Evolutionary conservation across 2,113 vertebrate genomes (phyloP).

Genomic region (Micronycteris hirsuta): DNA sequence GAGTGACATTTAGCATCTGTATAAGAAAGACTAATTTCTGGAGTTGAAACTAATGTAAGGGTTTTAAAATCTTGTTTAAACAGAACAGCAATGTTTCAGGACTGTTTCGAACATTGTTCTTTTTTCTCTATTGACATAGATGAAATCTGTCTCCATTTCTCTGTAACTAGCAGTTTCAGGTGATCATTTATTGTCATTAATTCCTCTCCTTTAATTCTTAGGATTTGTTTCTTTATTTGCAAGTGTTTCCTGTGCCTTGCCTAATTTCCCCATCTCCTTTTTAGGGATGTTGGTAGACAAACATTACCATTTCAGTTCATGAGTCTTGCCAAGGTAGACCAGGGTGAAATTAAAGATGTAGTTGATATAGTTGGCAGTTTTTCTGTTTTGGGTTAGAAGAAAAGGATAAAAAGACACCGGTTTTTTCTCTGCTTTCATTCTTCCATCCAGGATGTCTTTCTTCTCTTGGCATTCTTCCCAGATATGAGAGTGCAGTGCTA

Average conservation of each 20-base stretch:
- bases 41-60: constrained; percentile 1
- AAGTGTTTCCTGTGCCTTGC: background rate
- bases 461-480: background rate
- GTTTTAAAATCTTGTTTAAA: constrained; percentile 10
- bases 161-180: background rate
- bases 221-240: constrained; percentile 32
- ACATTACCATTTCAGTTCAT: background rate
- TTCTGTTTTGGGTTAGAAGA: background rate
- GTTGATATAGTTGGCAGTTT: background rate
- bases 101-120: background rate
- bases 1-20: background rate
- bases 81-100: background rate
- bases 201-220: background rate
- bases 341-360: background rate
- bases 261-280: background rate
- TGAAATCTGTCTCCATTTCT: background rate
- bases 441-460: background rate
- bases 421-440: background rate
- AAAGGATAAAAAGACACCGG: background rate
- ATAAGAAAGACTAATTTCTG: background rate
- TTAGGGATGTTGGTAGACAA: background rate
- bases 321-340: background rate
- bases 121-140: background rate
- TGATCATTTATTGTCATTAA: constrained; percentile 18
- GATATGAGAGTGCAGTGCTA: background rate